Base-by-base conservation (phyloP, 2,113 vertebrate species). In the Prunella fulvescens region DNA sequence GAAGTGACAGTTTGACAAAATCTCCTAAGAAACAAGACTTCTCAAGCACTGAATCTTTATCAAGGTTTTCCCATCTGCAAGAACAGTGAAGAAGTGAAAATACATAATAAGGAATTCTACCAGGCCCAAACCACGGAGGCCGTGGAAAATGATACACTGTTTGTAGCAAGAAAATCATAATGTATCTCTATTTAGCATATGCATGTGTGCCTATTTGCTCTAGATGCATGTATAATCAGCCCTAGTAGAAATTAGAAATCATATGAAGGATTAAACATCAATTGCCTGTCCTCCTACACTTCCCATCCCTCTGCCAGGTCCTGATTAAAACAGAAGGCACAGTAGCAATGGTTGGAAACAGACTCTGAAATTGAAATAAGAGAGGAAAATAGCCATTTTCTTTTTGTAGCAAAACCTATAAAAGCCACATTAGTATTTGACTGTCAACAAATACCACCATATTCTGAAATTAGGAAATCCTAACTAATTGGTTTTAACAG, bases 161-260 rank as follows among this genome's bases (percentile, higher is more conserved):
- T 62, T 69, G 37, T 76, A 87, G 57, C 57, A 89, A 57, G 33
- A 78, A 93, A 84, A 91, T 51, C 39, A 62, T 33, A 54, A 71
- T 26, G 19, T 44, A 54, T 85, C 80, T 85, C 90, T 90, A 66
- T 70, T 91, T 90, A 95, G 89, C 73, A 94, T 77, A 95, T 66
- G 66, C 66, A 89, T 82, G 58, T 61, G 42, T 1, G 47, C 67
- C 78, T 94, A 28, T 94, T 58, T 95, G 94, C 93, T 95, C 91
- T 90, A 96, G 95, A 93, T 96, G 93, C 95, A 96, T 94, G 67
- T 67, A 86, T 95, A 95, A 97, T 94, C 83, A 91, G 65, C 19
- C 72, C 72, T 17, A 72, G 62, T 82, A 95, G 70, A 95, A 88
- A 94, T 95, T 15, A 88, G 81, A 95, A 93, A 95, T 94, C 85